Evolutionary conservation across 1,140 invertebrate species (phyloP).

Genomic region (Solenopsis invicta): DNA sequence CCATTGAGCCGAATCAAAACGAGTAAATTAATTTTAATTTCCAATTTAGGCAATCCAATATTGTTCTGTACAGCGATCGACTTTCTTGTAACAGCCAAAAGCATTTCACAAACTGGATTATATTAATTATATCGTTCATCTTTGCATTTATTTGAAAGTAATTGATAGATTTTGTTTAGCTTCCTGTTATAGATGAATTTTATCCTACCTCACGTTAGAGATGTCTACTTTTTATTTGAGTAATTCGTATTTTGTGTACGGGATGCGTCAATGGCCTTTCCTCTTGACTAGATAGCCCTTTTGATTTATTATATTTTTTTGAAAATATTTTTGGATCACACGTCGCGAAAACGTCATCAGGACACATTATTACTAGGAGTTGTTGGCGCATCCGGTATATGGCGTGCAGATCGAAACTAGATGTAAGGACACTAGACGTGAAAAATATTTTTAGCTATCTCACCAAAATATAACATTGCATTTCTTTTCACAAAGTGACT

Average conservation of each 20-base stretch:
- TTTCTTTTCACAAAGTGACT: too few relatives aligned
- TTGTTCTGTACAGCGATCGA: background rate
- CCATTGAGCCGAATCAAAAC: conserved; percentile 13
- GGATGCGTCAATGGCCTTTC: conserved; percentile 4
- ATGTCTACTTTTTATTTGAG: conserved; percentile 22
- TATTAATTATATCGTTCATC: background rate
- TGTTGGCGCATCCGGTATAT: conserved; percentile 22
- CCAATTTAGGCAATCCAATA: conserved; percentile 4
- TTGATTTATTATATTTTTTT: conserved; percentile 30
- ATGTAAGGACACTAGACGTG: conserved; percentile 71
- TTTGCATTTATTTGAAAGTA: background rate
- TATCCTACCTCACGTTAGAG: conserved; percentile 1
- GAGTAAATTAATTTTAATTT: conserved; percentile 42
- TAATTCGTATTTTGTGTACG: background rate
- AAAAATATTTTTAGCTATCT: conserved; percentile 76
- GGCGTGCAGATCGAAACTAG: conserved; percentile 68
- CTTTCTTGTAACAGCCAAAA: conserved; percentile 4
- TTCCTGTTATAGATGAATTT: conserved; percentile 29
- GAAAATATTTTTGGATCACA: conserved; percentile 20
- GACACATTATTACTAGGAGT: background rate
- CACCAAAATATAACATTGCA: too few relatives aligned
- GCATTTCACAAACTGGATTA: background rate
- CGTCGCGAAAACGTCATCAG: background rate
- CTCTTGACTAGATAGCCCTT: background rate
- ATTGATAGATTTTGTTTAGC: conserved; percentile 3